Evolutionary conservation across 1,140 invertebrate genomes (phyloP).

Genomic region (Zaprionus ornatus): DNA sequence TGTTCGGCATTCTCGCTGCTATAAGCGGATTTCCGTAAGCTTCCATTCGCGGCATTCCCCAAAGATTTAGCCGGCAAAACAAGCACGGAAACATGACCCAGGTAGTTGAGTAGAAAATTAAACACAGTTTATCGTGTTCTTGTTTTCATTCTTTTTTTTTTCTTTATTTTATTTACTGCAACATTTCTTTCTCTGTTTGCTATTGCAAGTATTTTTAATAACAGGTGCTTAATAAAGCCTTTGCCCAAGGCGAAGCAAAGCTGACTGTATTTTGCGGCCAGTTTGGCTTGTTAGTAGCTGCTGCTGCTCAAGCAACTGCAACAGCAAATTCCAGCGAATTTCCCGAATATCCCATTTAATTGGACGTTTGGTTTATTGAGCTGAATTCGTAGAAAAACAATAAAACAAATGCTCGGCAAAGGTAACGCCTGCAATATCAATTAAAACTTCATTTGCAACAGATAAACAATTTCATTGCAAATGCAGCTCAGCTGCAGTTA

Average conservation of each 20-base stretch:
- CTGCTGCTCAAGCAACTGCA: neutral
- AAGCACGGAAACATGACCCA: slow-evolving; percentile 11
- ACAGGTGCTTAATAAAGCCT: slow-evolving; percentile 20
- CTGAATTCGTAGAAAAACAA: neutral
- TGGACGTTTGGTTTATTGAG: neutral
- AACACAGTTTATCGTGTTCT: slow-evolving; percentile 2
- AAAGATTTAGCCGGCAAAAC: slow-evolving; percentile 16
- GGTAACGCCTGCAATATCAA: neutral
- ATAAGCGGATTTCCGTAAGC: slow-evolving; percentile 28
- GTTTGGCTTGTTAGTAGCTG: neutral
- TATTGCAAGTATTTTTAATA: slow-evolving; percentile 21
- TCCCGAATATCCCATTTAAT: neutral
- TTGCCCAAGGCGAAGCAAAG: neutral
- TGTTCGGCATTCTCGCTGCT: slow-evolving; percentile 1
- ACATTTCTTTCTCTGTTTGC: neutral
- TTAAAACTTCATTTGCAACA: neutral
- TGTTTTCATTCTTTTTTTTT: neutral
- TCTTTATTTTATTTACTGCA: neutral
- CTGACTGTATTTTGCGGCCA: neutral
- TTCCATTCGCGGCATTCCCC: slow-evolving; percentile 9
- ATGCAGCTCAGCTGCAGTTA: neutral
- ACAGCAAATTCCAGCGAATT: neutral
- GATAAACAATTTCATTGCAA: neutral
- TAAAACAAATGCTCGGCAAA: neutral
- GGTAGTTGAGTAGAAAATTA: slow-evolving; percentile 16